These are phyloP conservation scores for Zaprionus kolodkinae DNA, from an alignment of 1,140 invertebrate genomes.

Conservation along the genomic window DNA sequence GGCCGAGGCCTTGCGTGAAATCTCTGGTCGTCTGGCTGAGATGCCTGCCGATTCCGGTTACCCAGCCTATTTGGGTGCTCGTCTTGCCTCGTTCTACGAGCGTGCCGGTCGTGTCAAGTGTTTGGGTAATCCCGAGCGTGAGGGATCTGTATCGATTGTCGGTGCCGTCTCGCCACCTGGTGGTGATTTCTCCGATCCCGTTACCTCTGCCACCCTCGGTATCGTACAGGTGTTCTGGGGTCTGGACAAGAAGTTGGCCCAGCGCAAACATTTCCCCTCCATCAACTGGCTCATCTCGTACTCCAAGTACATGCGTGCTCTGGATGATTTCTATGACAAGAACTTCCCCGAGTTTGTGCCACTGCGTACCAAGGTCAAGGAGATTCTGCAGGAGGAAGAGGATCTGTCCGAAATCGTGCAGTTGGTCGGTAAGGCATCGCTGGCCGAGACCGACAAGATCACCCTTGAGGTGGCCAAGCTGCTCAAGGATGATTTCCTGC, in stretches of 20 bases:
- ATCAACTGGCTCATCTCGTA: slow-evolving; percentile 99
- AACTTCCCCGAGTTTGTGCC: slow-evolving; percentile 99
- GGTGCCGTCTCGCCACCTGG: slow-evolving; percentile 99
- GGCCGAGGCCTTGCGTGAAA: slow-evolving; percentile 99
- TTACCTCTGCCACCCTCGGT: slow-evolving; percentile 99
- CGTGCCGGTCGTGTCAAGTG: slow-evolving; percentile 99
- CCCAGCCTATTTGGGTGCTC: slow-evolving; percentile 98
- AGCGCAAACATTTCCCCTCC: slow-evolving; percentile 99
- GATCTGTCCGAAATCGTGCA: slow-evolving; percentile 99
- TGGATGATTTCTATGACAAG: slow-evolving; percentile 99
- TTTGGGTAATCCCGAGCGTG: slow-evolving; percentile 98
- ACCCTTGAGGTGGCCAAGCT: slow-evolving; percentile 99
- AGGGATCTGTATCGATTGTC: slow-evolving; percentile 99
- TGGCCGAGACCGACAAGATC: slow-evolving; percentile 99
- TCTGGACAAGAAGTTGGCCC: slow-evolving; percentile 99
- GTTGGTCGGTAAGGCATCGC: slow-evolving; percentile 98
- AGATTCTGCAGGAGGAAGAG: slow-evolving; percentile 99
- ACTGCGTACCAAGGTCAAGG: slow-evolving; percentile 95
- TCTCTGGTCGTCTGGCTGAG: slow-evolving; percentile 99
- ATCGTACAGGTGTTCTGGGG: slow-evolving; percentile 99
- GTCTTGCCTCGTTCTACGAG: slow-evolving; percentile 99
- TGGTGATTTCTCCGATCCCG: slow-evolving; percentile 99
- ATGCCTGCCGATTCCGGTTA: slow-evolving; percentile 99
- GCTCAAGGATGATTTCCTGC: slow-evolving; percentile 99
- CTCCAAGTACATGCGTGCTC: slow-evolving; percentile 98